Evolutionary conservation across 2,113 vertebrate genomes (phyloP).

Genomic region (Menidia beryllina): DNA sequence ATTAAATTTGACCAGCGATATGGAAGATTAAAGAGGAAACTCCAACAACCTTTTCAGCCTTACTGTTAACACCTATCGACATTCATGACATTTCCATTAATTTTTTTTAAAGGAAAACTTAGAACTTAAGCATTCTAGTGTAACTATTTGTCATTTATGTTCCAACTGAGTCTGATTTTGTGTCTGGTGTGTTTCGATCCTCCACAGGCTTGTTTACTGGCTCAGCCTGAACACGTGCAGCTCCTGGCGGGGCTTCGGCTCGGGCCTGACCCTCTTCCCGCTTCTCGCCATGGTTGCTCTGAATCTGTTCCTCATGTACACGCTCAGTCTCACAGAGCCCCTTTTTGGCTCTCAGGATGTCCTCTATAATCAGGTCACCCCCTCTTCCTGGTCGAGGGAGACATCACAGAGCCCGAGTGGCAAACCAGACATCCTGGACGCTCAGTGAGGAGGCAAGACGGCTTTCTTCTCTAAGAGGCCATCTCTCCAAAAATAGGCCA

Average conservation of each 20-base stretch:
- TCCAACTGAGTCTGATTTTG: conserved; percentile 37
- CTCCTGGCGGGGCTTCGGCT: conserved; percentile 81
- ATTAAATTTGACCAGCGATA: no score
- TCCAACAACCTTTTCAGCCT: no score
- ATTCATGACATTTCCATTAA: no score
- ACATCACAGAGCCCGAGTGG: conserved; percentile 61
- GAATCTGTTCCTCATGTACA: conserved; percentile 81
- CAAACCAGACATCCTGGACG: conserved; percentile 36
- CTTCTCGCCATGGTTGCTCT: conserved; percentile 77
- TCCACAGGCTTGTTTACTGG: conserved; percentile 80
- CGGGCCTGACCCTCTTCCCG: conserved; percentile 81
- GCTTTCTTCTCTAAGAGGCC: conserved; percentile 69
- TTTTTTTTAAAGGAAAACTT: no score
- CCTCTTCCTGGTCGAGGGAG: conserved; percentile 67
- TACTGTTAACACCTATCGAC: no score
- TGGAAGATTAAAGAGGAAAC: no score
- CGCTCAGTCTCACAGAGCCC: conserved; percentile 63
- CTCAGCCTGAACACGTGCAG: conserved; percentile 73
- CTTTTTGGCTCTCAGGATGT: conserved; percentile 63
- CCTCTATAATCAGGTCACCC: conserved; percentile 70
- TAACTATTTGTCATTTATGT: conserved; percentile 25
- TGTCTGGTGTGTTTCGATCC: conserved; percentile 23
- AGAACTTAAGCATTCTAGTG: no score
- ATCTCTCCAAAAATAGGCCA: conserved; percentile 77
- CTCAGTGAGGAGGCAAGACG: conserved; percentile 55